A percentile compares a stretch with the other conserved stretches of the same genome.
Evolutionary conservation across 2,888 invertebrate genomes (phyloP).

Genomic region (Perithous albicinctus): DNA sequence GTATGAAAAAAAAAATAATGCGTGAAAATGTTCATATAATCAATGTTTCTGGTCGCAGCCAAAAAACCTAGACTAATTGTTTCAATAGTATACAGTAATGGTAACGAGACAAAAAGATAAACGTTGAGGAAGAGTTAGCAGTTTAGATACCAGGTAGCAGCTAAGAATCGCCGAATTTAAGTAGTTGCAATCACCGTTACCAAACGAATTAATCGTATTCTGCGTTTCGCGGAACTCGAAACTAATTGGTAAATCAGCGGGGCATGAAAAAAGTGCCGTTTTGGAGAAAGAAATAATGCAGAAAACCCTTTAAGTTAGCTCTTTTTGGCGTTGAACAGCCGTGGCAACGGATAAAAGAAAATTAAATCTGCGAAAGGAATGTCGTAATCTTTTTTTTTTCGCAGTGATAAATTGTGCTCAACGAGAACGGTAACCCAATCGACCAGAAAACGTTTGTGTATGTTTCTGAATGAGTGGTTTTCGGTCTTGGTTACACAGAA

Average conservation of each 20-base stretch:
- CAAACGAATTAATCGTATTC: slow-evolving; percentile 1
- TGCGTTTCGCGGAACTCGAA: background rate
- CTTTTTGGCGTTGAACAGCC: background rate
- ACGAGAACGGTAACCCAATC: slow-evolving; percentile 17
- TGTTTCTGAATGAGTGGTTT: background rate
- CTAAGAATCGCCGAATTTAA: slow-evolving; percentile 31
- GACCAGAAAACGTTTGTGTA: slow-evolving; percentile 6
- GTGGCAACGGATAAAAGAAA: background rate
- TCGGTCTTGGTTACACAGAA: slow-evolving; percentile 30
- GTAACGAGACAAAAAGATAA: slow-evolving; percentile 38
- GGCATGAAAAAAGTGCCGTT: background rate
- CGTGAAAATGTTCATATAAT: slow-evolving; percentile 36
- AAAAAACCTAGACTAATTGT: slow-evolving; percentile 26
- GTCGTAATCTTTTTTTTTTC: background rate
- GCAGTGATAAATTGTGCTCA: slow-evolving; percentile 2
- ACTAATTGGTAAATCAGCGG: background rate
- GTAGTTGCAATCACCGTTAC: background rate
- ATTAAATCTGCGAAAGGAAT: background rate
- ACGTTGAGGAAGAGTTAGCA: slow-evolving; percentile 45
- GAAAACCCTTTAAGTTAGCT: background rate
- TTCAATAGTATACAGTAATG: slow-evolving; percentile 23
- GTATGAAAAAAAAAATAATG: slow-evolving; percentile 53
- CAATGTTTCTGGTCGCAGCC: slow-evolving; percentile 16
- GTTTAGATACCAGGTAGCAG: slow-evolving; percentile 28
- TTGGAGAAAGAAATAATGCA: background rate